Percentiles rank a stretch among this genome's conserved stretches.
Evolutionary conservation across 2,888 invertebrate genomes (phyloP).

Genomic region (Galeopsomyia nigrocyanea): DNA sequence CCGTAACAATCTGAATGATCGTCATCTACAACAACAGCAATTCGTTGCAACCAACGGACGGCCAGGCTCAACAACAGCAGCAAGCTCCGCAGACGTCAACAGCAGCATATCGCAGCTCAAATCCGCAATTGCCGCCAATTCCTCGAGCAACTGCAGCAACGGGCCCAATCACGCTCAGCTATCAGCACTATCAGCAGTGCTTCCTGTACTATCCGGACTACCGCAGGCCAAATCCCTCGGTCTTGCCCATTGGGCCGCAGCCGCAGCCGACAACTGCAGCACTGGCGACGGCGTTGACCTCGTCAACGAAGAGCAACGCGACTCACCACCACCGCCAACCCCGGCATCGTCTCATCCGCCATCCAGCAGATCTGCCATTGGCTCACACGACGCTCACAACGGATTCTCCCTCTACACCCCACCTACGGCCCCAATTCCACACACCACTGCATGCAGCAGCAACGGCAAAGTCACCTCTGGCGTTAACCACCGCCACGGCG

Average conservation of each 20-base stretch:
- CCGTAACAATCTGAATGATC: constrained; percentile 65
- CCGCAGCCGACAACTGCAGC: background rate
- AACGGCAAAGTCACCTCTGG: constrained; percentile 60
- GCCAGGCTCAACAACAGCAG: constrained; percentile 34
- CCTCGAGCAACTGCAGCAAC: constrained; percentile 44
- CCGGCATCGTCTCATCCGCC: constrained; percentile 63
- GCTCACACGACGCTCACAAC: constrained; percentile 58
- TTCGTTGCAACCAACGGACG: constrained; percentile 41
- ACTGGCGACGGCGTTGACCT: constrained; percentile 48
- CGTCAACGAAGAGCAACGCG: constrained; percentile 59
- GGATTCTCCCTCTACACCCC: constrained; percentile 74
- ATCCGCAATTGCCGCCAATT: constrained; percentile 34
- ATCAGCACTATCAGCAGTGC: constrained; percentile 61
- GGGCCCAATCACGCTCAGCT: constrained; percentile 55
- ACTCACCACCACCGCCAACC: constrained; percentile 64
- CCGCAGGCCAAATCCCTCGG: constrained; percentile 45
- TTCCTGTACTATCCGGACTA: constrained; percentile 60
- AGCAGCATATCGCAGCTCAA: constrained; percentile 39
- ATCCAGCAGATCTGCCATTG: constrained; percentile 53
- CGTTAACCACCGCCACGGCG: too few species aligned
- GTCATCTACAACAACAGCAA: constrained; percentile 60
- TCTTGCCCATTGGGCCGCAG: background rate
- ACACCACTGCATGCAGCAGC: constrained; percentile 62
- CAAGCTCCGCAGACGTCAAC: constrained; percentile 46
- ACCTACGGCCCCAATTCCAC: constrained; percentile 68